Evolutionary conservation across 2,888 invertebrate species (phyloP).

Genomic region (Trichogramma dendrolimi): DNA sequence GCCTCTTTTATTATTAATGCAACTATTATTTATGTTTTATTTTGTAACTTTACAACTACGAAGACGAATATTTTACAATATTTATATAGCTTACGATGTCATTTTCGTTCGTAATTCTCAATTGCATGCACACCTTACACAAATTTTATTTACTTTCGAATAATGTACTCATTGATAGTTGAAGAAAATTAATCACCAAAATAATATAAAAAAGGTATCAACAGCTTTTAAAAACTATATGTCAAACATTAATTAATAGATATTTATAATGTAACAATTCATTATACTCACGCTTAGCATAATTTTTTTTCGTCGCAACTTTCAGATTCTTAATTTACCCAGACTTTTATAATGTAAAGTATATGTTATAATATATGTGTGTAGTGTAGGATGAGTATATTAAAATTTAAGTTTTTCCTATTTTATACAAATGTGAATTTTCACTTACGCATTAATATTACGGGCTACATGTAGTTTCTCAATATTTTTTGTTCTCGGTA

Average conservation of each 20-base stretch:
- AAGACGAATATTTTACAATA: slow-evolving; percentile 20
- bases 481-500: too few species aligned
- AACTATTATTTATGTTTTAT: slow-evolving; percentile 12
- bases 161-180: slow-evolving; percentile 9
- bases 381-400: too few species aligned
- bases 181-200: slow-evolving; percentile 35
- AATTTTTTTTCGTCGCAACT: too few species aligned
- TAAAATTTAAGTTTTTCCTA: too few species aligned
- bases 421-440: too few species aligned
- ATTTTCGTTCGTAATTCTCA: slow-evolving; percentile 19
- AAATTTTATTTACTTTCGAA: slow-evolving; percentile 1
- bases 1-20: slow-evolving; percentile 7
- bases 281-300: too few species aligned
- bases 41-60: slow-evolving; percentile 16
- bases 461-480: too few species aligned
- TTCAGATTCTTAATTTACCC: too few species aligned
- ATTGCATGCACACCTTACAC: slow-evolving; percentile 8
- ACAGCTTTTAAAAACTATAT: slow-evolving; percentile 45
- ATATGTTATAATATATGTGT: too few species aligned
- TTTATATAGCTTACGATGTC: slow-evolving; percentile 27
- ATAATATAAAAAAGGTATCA: slow-evolving; percentile 38
- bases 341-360: too few species aligned
- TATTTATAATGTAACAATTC: too few species aligned
- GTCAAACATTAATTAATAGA: slow-evolving; percentile 41
- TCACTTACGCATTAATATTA: too few species aligned